Evolutionary conservation across 2,113 vertebrate species (phyloP).

Genomic region (Salvelinus alpinus): DNA sequence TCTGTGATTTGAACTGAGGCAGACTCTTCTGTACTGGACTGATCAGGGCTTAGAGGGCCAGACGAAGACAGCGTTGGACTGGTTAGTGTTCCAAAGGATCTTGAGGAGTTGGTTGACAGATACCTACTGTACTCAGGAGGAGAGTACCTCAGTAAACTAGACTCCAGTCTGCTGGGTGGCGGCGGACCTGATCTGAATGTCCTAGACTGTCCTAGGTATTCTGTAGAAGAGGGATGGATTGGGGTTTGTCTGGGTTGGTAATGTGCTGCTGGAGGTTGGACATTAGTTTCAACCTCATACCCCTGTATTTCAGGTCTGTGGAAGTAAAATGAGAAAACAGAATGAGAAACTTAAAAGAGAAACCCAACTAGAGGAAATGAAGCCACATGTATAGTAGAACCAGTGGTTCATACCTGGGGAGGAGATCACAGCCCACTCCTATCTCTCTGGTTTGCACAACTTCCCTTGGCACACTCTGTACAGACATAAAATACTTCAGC

Average conservation of each 20-base stretch:
- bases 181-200: conserved; percentile 36
- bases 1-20: conserved; percentile 23
- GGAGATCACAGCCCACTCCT: conserved; percentile 85
- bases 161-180: conserved; percentile 67
- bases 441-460: conserved; percentile 82
- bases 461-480: conserved; percentile 66
- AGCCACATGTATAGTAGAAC: not conserved
- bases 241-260: not conserved
- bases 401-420: conserved; percentile 78
- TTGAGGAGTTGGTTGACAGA: conserved; percentile 45
- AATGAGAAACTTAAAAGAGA: no score
- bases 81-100: conserved; percentile 4
- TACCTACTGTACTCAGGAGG: conserved; percentile 70
- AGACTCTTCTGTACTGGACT: conserved; percentile 41
- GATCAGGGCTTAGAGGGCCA: conserved; percentile 22
- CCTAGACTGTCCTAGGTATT: conserved; percentile 30
- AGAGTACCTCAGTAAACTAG: conserved; percentile 70
- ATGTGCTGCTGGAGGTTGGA: conserved; percentile 29
- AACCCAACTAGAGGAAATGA: not conserved
- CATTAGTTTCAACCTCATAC: conserved; percentile 39
- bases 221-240: conserved; percentile 23
- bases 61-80: conserved; percentile 22
- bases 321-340: conserved; percentile 7
- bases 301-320: conserved; percentile 54
- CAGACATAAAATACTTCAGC: conserved; percentile 89